A percentile compares a stretch with the other conserved stretches of the same genome.
These are phyloP conservation scores for Callopanchax toddi DNA, from an alignment of 2,113 vertebrate species.

Conservation along the genomic window DNA sequence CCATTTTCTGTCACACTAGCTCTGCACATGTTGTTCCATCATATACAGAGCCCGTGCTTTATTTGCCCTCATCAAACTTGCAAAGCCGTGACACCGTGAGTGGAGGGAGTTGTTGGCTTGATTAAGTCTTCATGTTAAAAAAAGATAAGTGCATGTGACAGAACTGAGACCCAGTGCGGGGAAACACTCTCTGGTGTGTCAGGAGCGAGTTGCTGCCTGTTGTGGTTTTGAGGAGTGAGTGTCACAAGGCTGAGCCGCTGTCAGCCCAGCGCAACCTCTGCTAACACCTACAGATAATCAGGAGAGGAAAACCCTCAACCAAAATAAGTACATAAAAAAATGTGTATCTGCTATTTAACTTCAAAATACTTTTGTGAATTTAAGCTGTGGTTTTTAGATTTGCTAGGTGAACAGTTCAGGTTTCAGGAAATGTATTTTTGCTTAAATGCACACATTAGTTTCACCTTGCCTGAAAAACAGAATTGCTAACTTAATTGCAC, in stretches of 20 bases:
- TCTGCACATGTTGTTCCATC: background rate
- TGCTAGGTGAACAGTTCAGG: background rate
- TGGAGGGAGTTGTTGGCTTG: background rate
- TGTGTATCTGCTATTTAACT: background rate
- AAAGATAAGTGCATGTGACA: slow-evolving; percentile 4
- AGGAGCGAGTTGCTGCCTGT: slow-evolving; percentile 7
- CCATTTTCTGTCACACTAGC: background rate
- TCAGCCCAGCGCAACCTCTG: background rate
- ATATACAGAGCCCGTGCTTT: background rate
- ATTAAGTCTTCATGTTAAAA: slow-evolving; percentile 3
- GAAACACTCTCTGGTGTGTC: background rate
- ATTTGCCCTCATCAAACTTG: background rate
- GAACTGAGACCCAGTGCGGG: background rate
- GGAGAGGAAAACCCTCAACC: background rate
- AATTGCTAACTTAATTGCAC: slow-evolving; percentile 11
- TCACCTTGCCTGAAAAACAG: slow-evolving; percentile 1
- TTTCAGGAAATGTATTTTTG: background rate
- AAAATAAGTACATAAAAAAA: background rate
- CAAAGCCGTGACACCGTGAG: background rate
- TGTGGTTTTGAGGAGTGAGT: background rate
- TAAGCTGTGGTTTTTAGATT: background rate
- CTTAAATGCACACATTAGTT: slow-evolving; percentile 3
- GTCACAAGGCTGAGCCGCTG: background rate
- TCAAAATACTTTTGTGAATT: background rate
- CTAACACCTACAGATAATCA: background rate